Conservation (phyloP, 2,797 vertebrate species). For the Xyrichtys novacula region DNA sequence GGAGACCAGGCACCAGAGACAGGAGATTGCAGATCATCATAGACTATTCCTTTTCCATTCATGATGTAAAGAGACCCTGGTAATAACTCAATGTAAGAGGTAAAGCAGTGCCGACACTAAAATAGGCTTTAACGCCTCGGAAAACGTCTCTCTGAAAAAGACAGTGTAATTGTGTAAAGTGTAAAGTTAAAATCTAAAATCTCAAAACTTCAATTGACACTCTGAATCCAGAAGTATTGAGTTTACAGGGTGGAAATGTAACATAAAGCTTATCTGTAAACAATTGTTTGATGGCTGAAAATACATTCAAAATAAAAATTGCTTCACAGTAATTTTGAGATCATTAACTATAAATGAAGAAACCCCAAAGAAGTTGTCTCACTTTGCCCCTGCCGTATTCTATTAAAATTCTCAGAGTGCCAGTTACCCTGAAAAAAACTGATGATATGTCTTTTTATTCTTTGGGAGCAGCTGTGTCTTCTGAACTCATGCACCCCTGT, state of each 20-base stretch:
- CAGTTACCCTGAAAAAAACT: not conserved
- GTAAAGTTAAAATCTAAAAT: no score
- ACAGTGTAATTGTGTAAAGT: no score
- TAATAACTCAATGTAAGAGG: slow-evolving; percentile 30
- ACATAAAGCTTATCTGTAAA: not conserved
- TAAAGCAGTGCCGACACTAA: not conserved
- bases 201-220: no score
- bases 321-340: not conserved
- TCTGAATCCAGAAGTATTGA: not conserved
- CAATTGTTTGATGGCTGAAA: no score
- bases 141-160: no score
- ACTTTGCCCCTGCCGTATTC: not conserved
- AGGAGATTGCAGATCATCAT: slow-evolving; percentile 50
- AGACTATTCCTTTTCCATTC: slow-evolving; percentile 13
- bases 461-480: slow-evolving; percentile 35
- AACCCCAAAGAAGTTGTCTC: no score
- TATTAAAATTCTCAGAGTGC: not conserved
- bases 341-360: no score
- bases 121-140: not conserved
- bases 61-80: slow-evolving; percentile 28
- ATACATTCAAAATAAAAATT: no score
- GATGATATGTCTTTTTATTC: not conserved
- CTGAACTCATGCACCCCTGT: slow-evolving; percentile 7
- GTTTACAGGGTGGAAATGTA: not conserved
- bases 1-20: slow-evolving; percentile 53